Base-by-base conservation (phyloP, 2,888 invertebrate genomes). In the Lasiommata megera region DNA sequence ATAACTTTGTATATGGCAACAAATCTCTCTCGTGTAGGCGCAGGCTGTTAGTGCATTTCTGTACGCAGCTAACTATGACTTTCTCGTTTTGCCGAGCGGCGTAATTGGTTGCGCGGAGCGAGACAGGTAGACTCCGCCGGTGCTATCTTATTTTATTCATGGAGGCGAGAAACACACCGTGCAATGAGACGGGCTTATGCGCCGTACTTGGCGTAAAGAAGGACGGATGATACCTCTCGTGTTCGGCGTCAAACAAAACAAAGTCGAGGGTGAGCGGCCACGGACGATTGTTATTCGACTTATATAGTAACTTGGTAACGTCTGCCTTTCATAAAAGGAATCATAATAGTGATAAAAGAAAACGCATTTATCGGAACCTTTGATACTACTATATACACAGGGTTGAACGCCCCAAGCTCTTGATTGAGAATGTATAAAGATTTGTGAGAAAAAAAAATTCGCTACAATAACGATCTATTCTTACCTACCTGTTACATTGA, bases 111-210 rank as follows among this genome's bases (percentile, higher is more conserved):
- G 56, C 65, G 63, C 54, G 55, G 80, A 87, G 74, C 57, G 79
- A 77, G 84, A 83, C 72, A 71, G 81, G 68, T 76, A 79, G 74
- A 68, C 70, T 68, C 72, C 73, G 74, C 73, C 73, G 70, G 74
- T 73, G 72, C 77, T 72, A 70, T 80, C 82, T 80, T 84, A 79
- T 81, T 83, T 86, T 85, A 84, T 86, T 85, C 80, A 85, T 81
- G 80, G 77, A 79, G 71, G 73, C 71, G 73, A 74, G 75, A 75
- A 74, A 73, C 71, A 62, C 64, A 62, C 65, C 57, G 75, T 68
- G 66, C 58, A 53, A 72, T 66, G 80, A 80, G 82, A 85, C 73
- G 73, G 82, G 65, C 66, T 71, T 72, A 82, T 69, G 68, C 62
- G 67, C 67, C 68, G 67, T 66, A 70, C 69, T 63, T 74, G 68